A percentile compares a stretch with the other conserved stretches of the same genome.
Conservation (phyloP, 2,797 vertebrate species). For the Cheracebus regulus region DNA sequence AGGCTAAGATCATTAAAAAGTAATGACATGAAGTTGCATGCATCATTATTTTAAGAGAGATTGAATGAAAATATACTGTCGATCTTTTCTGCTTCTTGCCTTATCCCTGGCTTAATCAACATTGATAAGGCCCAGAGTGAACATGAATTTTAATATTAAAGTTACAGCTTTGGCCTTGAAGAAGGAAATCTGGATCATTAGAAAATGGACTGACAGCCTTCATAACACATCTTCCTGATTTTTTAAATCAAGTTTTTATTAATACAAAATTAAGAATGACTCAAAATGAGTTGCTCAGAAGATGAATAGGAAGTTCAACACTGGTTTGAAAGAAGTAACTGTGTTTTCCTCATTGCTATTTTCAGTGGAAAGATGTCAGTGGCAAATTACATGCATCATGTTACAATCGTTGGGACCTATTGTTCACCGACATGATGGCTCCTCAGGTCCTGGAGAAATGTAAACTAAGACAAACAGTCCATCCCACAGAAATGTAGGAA, state of each 20-base stretch:
- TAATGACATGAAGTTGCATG: slow-evolving; percentile 85
- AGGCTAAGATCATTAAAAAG: slow-evolving; percentile 85
- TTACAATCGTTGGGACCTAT: not conserved
- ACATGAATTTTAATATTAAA: slow-evolving; percentile 75
- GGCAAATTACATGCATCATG: not conserved
- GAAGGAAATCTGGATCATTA: slow-evolving; percentile 64
- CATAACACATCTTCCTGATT: not conserved
- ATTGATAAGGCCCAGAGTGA: slow-evolving; percentile 53
- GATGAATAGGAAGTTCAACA: not conserved
- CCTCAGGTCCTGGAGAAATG: not conserved
- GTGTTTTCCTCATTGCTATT: slow-evolving; percentile 31
- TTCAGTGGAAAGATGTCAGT: not conserved
- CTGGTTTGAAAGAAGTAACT: not conserved
- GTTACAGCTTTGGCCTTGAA: slow-evolving; percentile 68
- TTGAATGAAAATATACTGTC: slow-evolving; percentile 82
- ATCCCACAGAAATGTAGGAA: not conserved
- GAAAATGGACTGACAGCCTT: not conserved
- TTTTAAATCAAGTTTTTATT: slow-evolving; percentile 41
- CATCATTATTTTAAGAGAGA: slow-evolving; percentile 85
- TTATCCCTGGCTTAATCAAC: slow-evolving; percentile 80
- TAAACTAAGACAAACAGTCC: not conserved
- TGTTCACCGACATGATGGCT: not conserved
- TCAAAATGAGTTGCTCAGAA: not conserved
- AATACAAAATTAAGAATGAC: slow-evolving; percentile 37
- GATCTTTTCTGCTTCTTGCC: slow-evolving; percentile 77